phyloP scores from a whole-genome alignment of 2,888 invertebrate species.

The Perizoma flavofasciatum region DNA sequence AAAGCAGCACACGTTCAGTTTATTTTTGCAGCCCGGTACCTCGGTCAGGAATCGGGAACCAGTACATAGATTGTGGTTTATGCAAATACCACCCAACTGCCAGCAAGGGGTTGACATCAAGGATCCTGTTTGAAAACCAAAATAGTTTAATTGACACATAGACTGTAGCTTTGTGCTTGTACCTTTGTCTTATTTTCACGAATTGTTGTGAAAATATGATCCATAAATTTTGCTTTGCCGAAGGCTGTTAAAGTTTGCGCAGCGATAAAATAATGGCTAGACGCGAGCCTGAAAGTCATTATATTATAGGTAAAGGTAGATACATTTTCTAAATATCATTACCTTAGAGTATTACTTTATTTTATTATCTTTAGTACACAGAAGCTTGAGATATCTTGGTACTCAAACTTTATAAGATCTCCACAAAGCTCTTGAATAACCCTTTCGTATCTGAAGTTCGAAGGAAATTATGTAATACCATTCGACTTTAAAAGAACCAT shows the following conservation, averaged over 20 bases:
- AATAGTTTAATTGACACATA: not conserved
- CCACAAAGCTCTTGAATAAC: conserved; percentile 14
- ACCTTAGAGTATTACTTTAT: not conserved
- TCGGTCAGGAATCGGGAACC: conserved; percentile 56
- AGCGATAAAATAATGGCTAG: conserved; percentile 25
- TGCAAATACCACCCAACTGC: conserved; percentile 67
- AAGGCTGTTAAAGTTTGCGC: conserved; percentile 27
- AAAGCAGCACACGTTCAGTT: conserved; percentile 69
- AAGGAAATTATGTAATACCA: conserved; percentile 12
- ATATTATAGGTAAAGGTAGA: not conserved
- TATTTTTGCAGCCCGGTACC: conserved; percentile 66
- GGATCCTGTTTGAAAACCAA: conserved; percentile 54
- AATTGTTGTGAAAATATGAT: conserved; percentile 26
- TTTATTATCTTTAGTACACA: not conserved
- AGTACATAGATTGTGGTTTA: conserved; percentile 59
- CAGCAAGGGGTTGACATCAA: conserved; percentile 67
- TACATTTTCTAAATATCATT: not conserved
- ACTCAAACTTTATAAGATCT: conserved; percentile 18
- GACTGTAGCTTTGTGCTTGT: no score
- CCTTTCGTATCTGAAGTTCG: conserved; percentile 16
- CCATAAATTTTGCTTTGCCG: conserved; percentile 30
- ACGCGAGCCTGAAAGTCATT: conserved; percentile 2
- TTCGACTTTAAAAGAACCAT: conserved; percentile 3
- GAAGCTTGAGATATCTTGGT: conserved; percentile 4
- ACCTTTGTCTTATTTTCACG: no score